Base-by-base conservation (phyloP, 2,888 invertebrate species). In the Rhabditophanes sp. region DNA sequence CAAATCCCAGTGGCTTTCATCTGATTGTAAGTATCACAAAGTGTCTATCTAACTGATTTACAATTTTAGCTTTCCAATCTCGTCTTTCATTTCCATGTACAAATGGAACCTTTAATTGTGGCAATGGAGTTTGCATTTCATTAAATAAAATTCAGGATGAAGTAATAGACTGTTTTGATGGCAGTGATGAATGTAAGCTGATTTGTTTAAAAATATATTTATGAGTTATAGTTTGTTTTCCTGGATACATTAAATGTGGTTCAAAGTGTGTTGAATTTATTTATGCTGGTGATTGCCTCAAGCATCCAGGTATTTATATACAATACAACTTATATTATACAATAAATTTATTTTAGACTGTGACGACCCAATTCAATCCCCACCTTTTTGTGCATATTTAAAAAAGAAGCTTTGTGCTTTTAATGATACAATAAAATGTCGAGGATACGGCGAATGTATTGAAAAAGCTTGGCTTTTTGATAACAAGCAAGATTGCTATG, bases 391-490 rank as follows among this genome's bases (percentile, higher is more conserved):
- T 21, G 5, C 16, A 8, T 23, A 44, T 54, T 27, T 41, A 60
- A 58, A 57, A 39, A 46, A 50, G 24, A 53, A 53, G 27, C 34
- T 62, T 4, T 62, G 62, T 24, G 34, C 39, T 2, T 43, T 53
- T 16, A 39, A 48, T 21, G 42, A 42, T 21, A 39, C 53, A 1
- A 42, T 62, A 26, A 51, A 54, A 2, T 62, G 62, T 30, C 50
- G 53, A 30, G 61, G 56, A 12, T 62, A 63, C 26, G 59, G 62
- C 21, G 58, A 62, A 35, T 62, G 61, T 33, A 53, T 62, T 11
- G 27, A 51, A n/a, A 44, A 46, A 39, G 45, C 46, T 24, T 60
- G 56, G 56, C 44, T 62, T 7, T 30, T 50, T 25, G 54, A 62
- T 29, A 58, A 56, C 2, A 46, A 54, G 21, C 39, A 42, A 17